These are phyloP conservation scores for Bombylius major DNA, from an alignment of 2,888 invertebrate species.

Conservation along the genomic window DNA sequence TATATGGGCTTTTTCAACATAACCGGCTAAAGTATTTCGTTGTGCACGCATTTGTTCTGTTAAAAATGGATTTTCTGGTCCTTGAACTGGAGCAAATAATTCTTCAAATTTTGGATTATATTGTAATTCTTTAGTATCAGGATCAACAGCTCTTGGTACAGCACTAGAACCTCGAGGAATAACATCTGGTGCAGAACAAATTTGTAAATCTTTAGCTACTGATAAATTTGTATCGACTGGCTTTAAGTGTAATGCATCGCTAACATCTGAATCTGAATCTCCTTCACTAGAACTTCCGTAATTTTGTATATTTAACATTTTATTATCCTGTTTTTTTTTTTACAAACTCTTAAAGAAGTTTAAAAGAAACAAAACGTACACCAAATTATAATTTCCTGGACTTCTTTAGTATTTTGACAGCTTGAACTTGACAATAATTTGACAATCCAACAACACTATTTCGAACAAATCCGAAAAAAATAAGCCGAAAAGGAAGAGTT, in stretches of 20 bases:
- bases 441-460: too few relatives aligned
- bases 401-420: too few relatives aligned
- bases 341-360: too few relatives aligned
- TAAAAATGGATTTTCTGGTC: conserved; percentile 87
- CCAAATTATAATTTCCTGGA: too few relatives aligned
- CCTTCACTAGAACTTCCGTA: conserved; percentile 1
- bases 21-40: conserved; percentile 88
- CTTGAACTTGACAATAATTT: too few relatives aligned
- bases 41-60: conserved; percentile 77
- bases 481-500: too few relatives aligned
- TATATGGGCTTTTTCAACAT: conserved; percentile 87
- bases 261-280: not conserved
- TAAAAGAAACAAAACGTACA: too few relatives aligned
- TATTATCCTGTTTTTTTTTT: not conserved
- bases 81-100: conserved; percentile 79
- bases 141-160: conserved; percentile 59
- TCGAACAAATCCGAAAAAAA: too few relatives aligned
- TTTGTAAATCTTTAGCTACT: conserved; percentile 48
- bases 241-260: conserved; percentile 38
- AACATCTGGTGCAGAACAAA: conserved; percentile 75
- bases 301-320: conserved; percentile 2
- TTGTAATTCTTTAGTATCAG: conserved; percentile 65
- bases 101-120: conserved; percentile 94
- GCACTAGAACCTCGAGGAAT: conserved; percentile 65
- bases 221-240: conserved; percentile 44